Percentiles rank a stretch among this genome's conserved stretches.
Conservation (phyloP, 1,140 invertebrate genomes). For the Nephila pilipes region DNA sequence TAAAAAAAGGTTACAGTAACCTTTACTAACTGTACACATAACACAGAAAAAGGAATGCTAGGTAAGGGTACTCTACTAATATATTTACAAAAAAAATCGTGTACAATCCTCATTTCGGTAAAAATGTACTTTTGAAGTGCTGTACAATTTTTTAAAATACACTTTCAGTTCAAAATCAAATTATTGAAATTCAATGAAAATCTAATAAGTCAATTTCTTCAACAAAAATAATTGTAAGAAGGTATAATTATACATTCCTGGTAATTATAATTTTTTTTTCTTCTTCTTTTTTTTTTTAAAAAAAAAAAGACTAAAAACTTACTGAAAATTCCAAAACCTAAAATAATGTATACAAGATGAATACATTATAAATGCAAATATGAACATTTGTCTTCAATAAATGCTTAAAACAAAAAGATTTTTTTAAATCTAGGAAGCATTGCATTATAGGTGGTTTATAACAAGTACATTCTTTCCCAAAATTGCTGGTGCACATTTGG, state of each 20-base stretch:
- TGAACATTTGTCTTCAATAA: neutral
- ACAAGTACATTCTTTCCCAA: neutral
- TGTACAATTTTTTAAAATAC: too few relatives aligned
- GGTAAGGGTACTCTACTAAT: neutral
- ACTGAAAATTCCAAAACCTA: too few relatives aligned
- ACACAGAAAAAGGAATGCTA: neutral
- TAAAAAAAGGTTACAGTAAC: neutral
- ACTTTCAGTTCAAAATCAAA: neutral
- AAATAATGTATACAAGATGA: too few relatives aligned
- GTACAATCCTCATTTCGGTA: neutral
- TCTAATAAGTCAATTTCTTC: neutral
- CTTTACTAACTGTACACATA: neutral
- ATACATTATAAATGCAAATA: too few relatives aligned
- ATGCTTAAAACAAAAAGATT: neutral
- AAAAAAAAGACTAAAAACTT: neutral
- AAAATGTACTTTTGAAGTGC: neutral
- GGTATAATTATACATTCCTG: too few relatives aligned
- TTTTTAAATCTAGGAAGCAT: neutral
- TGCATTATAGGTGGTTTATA: neutral
- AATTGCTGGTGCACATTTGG: neutral
- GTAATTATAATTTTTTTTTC: too few relatives aligned
- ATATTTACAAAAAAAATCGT: slow-evolving; percentile 5
- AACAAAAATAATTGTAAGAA: neutral
- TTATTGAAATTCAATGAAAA: neutral
- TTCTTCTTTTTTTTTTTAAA: too few relatives aligned